These are phyloP conservation scores for Perodicticus potto DNA, from an alignment of 2,797 vertebrate species.

Conservation along the genomic window DNA sequence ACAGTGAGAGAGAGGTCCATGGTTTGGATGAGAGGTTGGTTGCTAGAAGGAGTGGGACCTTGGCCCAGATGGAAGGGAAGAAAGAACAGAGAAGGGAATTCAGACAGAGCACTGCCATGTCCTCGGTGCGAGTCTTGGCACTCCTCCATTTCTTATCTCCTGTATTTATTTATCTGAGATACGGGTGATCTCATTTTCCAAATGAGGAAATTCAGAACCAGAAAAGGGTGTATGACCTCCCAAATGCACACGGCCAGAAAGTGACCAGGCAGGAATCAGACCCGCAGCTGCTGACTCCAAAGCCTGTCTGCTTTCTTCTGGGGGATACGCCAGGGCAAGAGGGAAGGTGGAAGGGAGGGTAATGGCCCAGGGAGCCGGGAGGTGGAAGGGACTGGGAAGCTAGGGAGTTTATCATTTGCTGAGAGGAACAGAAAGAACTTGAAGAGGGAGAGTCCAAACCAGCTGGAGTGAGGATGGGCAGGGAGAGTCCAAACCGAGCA, in stretches of 20 bases:
- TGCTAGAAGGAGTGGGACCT: neutral
- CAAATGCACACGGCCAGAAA: neutral
- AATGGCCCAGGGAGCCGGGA: too few relatives aligned
- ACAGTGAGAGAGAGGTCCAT: neutral
- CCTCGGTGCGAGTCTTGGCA: neutral
- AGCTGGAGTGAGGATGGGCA: neutral
- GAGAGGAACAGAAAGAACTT: neutral
- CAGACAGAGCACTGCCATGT: rapidly evolving
- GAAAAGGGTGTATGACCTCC: neutral
- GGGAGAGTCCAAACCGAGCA: too few relatives aligned
- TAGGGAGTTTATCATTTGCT: neutral
- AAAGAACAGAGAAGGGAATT: neutral
- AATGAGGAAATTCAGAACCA: neutral
- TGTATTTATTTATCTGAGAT: neutral
- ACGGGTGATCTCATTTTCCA: neutral
- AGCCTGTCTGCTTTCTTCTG: neutral
- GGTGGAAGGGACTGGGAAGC: too few relatives aligned
- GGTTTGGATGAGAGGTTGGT: neutral
- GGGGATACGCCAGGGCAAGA: too few relatives aligned
- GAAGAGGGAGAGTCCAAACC: rapidly evolving
- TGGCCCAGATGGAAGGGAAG: neutral
- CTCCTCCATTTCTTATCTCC: neutral
- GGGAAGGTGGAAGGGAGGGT: neutral
- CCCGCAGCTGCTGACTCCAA: neutral
- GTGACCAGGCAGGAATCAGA: neutral